These are phyloP conservation scores for Solenopsis invicta DNA, from an alignment of 1,140 invertebrate genomes.

Conservation along the genomic window DNA sequence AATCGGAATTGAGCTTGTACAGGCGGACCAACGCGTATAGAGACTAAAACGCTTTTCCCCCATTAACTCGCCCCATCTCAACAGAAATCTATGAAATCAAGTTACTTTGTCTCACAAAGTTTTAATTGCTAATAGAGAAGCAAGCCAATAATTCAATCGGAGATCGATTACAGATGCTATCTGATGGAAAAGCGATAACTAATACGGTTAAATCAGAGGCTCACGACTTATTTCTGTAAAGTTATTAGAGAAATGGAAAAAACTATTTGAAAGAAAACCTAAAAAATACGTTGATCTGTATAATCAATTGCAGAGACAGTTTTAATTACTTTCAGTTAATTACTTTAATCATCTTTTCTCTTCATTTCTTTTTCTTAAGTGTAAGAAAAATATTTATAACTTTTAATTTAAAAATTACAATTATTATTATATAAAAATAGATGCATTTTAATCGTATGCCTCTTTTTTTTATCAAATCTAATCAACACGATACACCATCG, in stretches of 20 bases:
- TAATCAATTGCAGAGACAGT: background rate
- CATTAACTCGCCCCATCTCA: background rate
- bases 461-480: background rate
- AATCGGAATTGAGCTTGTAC: slow-evolving; percentile 25
- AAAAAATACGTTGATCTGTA: background rate
- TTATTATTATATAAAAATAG: background rate
- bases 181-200: slow-evolving; percentile 2
- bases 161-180: slow-evolving; percentile 13
- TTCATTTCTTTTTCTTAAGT: background rate
- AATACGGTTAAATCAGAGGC: background rate
- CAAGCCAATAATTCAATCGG: slow-evolving; percentile 4
- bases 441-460: background rate
- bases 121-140: slow-evolving; percentile 18
- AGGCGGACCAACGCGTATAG: background rate
- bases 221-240: background rate
- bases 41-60: slow-evolving; percentile 15
- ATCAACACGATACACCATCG: background rate
- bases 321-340: slow-evolving; percentile 2
- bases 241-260: background rate
- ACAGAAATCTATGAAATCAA: slow-evolving; percentile 20
- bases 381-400: background rate
- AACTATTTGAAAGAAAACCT: background rate
- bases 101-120: background rate
- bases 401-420: no score
- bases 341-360: background rate